Evolutionary conservation across 2,888 invertebrate species (phyloP), one percentile per base, ranked within the genome.

Genomic region (Tachystola acroxantha): DNA sequence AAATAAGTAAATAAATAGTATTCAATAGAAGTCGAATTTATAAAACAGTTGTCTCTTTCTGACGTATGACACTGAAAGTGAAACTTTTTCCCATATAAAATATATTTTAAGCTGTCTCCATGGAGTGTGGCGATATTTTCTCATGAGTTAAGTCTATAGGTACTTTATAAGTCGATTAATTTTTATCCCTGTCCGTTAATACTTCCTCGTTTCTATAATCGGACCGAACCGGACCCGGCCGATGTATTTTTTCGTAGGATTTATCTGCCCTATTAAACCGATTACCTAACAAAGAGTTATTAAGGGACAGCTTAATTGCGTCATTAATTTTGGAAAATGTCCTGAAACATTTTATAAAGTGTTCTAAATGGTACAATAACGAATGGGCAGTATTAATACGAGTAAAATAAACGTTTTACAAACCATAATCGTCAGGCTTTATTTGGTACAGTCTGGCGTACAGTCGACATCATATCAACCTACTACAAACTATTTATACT

Each of bases 201-300:
- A 29, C 24, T 6, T 16, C 16, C 16, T n/a, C 3, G 34, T 33
- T 30, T 34, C 11, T 34, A 10, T 28, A 28, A 34, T 11, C 22
- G 34, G 24, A n/a, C n/a, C n/a, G 24, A n/a, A 20, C 30, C 12
- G 10, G 10, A 6, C 9, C n/a, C 11, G 12, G 10, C 10, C n/a
- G 27, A 27, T 27, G 11, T 13, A 26, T 37, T 40, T 40, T 40
- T 36, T 22, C 34, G 25, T 13, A 14, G 20, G 24, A 34, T 40
- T 37, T 37, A 34, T 37, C 10, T 19, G 27, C 10, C 34, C 33
- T 37, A 33, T 33, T 37, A 37, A 37, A 33, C 28, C 27, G 36
- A 34, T 37, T 32, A 37, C 37, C 34, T 35, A 40, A 40, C 40
- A 37, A 37, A 36, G 36, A 40, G 36, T 36, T 37, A 40, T 37